These are phyloP conservation scores for Cabera pusaria DNA, from an alignment of 2,888 invertebrate genomes.

Conservation along the genomic window DNA sequence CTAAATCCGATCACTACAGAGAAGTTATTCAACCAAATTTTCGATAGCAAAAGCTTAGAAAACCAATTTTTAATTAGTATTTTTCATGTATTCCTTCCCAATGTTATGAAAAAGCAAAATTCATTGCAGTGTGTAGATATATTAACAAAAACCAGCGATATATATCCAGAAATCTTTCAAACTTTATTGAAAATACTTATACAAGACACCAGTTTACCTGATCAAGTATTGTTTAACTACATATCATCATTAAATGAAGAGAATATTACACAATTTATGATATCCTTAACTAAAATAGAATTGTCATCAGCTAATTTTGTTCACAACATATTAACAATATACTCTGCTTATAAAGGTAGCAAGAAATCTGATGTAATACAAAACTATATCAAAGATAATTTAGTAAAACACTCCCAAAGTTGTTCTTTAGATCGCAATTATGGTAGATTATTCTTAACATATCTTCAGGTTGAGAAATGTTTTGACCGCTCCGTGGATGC, in stretches of 20 bases:
- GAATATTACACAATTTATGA: conserved; percentile 39
- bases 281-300: conserved; percentile 37
- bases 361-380: conserved; percentile 46
- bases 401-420: conserved; percentile 33
- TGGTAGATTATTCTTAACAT: conserved; percentile 53
- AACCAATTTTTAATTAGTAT: conserved; percentile 36
- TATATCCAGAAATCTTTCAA: conserved; percentile 38
- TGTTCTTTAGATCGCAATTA: conserved; percentile 51
- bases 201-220: conserved; percentile 44
- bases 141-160: conserved; percentile 42
- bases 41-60: conserved; percentile 31
- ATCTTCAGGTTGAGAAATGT: conserved; percentile 48
- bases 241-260: conserved; percentile 35
- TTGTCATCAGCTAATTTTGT: conserved; percentile 43
- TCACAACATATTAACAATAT: conserved; percentile 50
- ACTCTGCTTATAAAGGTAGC: conserved; percentile 52
- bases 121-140: conserved; percentile 49
- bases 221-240: conserved; percentile 50
- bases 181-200: conserved; percentile 42
- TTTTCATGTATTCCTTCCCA: conserved; percentile 45
- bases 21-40: conserved; percentile 45
- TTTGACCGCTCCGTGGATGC: conserved; percentile 21
- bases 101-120: conserved; percentile 45
- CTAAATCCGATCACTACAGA: conserved; percentile 41
- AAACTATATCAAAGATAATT: conserved; percentile 38